Evolutionary conservation across 2,888 invertebrate genomes (phyloP), one percentile per base, ranked within the genome.

Genomic region (Trypoxylon attenuatum): DNA sequence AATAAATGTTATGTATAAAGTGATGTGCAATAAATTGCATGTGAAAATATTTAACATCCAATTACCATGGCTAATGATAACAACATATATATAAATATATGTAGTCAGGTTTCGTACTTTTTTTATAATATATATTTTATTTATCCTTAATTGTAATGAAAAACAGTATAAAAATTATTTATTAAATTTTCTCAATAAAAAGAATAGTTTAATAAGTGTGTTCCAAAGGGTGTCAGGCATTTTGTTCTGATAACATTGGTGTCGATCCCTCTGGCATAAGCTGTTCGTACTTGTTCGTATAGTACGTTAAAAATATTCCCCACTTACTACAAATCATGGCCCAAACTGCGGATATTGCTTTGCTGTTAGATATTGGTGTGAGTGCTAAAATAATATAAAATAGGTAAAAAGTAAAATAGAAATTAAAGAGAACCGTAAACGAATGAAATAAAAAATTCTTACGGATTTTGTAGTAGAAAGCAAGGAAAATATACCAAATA

Each of bases 401-500:
- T 13, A 29, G 13, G 13, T 13, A 29, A 8, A 2, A 10, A 29
- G 13, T 10, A 6, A 3, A 29, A 29, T 8, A n/a, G 13, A 29
- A 29, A 29, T 2, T 29, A 1, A 2, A 29, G 29, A 29, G n/a
- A 29, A 29, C 13, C 25, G 8, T 29, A 29, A 29, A 29, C 27
- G 1, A 8, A 1, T 2, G 27, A 39, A 29, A 21, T 19, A 16
- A 21, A 19, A 15, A 43, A 21, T 43, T 62, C 80, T 77, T 69
- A 80, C 80, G 70, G 23, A 78, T 73, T 2, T 74, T 61, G 45
- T 76, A 66, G 50, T 80, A 80, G 59, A 65, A 74, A 0, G 80
- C 76, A 4, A 79, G 57, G 15, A 80, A 80, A 8, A 79, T 63
- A 29, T 80, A 80, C 79, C 80, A 80, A 68, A 80, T 76, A 2